Evolutionary conservation across 2,888 invertebrate genomes (phyloP).

Genomic region (Rutpela maculata): DNA sequence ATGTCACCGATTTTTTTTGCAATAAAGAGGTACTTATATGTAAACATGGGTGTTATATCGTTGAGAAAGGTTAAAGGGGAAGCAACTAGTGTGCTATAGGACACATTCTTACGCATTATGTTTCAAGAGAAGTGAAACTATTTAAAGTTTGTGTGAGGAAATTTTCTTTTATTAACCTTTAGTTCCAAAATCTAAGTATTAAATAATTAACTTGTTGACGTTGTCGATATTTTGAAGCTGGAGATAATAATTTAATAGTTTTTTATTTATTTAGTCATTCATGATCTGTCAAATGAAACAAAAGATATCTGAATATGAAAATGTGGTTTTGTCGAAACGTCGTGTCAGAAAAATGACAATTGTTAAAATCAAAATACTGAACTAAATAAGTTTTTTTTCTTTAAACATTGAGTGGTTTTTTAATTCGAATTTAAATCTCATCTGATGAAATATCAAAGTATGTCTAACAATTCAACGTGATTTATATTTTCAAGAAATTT

Average conservation of each 20-base stretch:
- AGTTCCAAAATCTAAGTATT: too few species aligned
- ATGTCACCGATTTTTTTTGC: conserved; percentile 51
- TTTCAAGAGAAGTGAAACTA: not conserved
- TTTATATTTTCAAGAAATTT: conserved; percentile 38
- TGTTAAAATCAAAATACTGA: too few species aligned
- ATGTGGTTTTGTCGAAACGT: too few species aligned
- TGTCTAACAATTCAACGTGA: not conserved
- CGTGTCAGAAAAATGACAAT: too few species aligned
- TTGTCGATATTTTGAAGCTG: too few species aligned
- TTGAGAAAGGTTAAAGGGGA: conserved; percentile 45
- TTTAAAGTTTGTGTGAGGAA: not conserved
- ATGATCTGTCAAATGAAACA: too few species aligned
- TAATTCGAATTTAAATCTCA: not conserved
- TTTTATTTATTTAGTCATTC: too few species aligned
- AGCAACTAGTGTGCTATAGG: not conserved
- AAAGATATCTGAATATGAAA: too few species aligned
- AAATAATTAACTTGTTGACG: too few species aligned
- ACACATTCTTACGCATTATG: conserved; percentile 7
- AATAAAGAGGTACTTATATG: conserved; percentile 32
- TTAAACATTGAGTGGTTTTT: not conserved
- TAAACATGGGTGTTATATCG: conserved; percentile 45
- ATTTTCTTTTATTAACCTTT: not conserved
- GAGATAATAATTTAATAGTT: too few species aligned
- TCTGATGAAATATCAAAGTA: not conserved
- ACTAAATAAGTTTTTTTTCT: too few species aligned